Base-by-base conservation (phyloP, 1,140 invertebrate genomes). In the Lordiphosa mommai region DNA sequence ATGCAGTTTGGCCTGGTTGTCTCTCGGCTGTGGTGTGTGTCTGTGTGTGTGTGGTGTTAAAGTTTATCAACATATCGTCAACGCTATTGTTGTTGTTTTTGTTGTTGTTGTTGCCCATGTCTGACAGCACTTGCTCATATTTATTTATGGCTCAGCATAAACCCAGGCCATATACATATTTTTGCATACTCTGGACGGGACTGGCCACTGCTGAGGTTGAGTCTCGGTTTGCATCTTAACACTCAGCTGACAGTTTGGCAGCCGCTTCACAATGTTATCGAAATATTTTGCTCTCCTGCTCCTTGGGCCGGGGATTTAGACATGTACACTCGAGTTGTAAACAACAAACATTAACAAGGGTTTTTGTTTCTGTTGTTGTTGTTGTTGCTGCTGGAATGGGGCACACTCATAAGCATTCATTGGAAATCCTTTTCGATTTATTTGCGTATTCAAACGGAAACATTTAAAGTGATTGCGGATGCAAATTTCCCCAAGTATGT, bases 381-480 rank as follows among this genome's bases (percentile, higher is more conserved):
- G 17, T 4, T 20, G 17, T 20, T 20, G 17, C 17, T 20, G 17
- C 17, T 20, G 4, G 17, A 2, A 20, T 20, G 47, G 60, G 17
- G 7, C 20, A 80, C 71, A 80, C 77, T 80, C 77, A 80, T 80
- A 80, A 80, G 76, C 76, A 80, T 80, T 80, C 76, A 80, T 82
- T 80, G 71, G 68, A 84, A 77, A 84, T 84, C 77, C 77, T 77
- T 85, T 86, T 85, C 79, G 79, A 85, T 85, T 85, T 85, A 85
- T 85, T 85, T 85, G 79, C 73, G 80, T 85, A 86, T 86, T 85
- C 79, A 86, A 85, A 85, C 79, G 79, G 79, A 85, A 85, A 85
- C 79, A 85, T 79, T 85, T 85, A 86, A 85, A 85, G 79, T 85
- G 79, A 85, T 85, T 84, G 79, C 79, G 79, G 79, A 84, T 84